Evolutionary conservation across 2,888 invertebrate genomes (phyloP).

Genomic region (Piscicola geometra): DNA sequence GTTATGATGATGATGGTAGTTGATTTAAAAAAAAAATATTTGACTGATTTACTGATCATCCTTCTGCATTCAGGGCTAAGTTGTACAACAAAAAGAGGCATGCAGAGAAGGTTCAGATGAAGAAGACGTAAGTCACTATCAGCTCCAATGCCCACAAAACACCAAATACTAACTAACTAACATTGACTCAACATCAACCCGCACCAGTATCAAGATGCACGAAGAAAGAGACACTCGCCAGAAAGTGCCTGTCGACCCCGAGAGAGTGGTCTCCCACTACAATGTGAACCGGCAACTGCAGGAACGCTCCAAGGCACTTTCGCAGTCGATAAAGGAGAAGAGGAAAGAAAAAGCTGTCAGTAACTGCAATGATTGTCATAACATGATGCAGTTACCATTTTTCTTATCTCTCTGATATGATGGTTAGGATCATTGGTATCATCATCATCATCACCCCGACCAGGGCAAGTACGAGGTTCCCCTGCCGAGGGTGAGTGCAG

Average conservation of each 20-base stretch:
- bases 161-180: background rate
- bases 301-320: slow-evolving; percentile 85
- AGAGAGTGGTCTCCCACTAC: slow-evolving; percentile 90
- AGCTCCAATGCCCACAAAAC: background rate
- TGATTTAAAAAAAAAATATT: too few relatives aligned
- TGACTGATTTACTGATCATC: too few relatives aligned
- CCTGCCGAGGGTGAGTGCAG: slow-evolving; percentile 92
- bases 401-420: background rate
- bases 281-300: slow-evolving; percentile 94
- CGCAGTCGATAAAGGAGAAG: slow-evolving; percentile 99
- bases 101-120: slow-evolving; percentile 97
- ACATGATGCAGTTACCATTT: background rate
- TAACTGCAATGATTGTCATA: background rate
- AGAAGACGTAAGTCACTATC: slow-evolving; percentile 68
- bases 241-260: slow-evolving; percentile 66
- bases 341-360: slow-evolving; percentile 87
- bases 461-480: slow-evolving; percentile 98
- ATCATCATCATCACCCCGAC: too few relatives aligned
- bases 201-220: slow-evolving; percentile 74
- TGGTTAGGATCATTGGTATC: background rate
- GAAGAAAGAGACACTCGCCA: slow-evolving; percentile 87
- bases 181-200: background rate
- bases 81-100: slow-evolving; percentile 91
- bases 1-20: slow-evolving; percentile 15
- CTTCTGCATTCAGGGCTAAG: slow-evolving; percentile 67